Evolutionary conservation across 1,140 invertebrate species (phyloP), one percentile per base, ranked within the genome.

Genomic region (Listronotus bonariensis): DNA sequence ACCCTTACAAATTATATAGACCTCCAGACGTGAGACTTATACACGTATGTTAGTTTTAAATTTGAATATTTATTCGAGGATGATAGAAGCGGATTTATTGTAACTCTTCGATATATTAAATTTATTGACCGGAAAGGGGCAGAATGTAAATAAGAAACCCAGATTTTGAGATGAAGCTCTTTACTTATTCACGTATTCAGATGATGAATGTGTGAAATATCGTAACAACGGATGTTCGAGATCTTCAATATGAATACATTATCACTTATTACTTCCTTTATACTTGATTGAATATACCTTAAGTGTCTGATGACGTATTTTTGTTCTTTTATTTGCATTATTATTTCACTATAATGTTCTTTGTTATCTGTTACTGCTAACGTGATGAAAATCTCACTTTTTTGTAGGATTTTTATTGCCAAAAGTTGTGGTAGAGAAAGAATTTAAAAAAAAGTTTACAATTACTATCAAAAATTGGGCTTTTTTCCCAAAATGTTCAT

Each of bases 1-100:
- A 57, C 67, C 68, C 64, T 67, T 59, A 65, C 61, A 70, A 67
- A 70, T 67, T 67, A 61, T 70, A 64, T 66, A 67, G 65, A 58
- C 60, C 55, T 66, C 68, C 57, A 53, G 15, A 63, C 45, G 68
- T 66, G 68, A 66, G 68, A 69, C 66, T 65, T 66, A 43, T 55
- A 46, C 9, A 15, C n/a, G 52, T n/a, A 58, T 69, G 68, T 69
- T 69, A 60, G 65, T 69, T 69, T 63, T 64, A 64, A 42, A 52
- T 69, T 69, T 56, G 64, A 69, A 69, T 69, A 67, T 69, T 67
- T 57, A 64, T 66, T 53, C 42, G 15, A 36, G 56, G 56, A 12
- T 42, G 40, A 32, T 11, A 38, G 41, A 57, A 15, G 8, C 51
- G 52, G 51, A 53, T 40, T 40, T 36, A 17, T 59, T 5, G 9